Percentiles rank a stretch among this genome's conserved stretches.
These are phyloP conservation scores for Gopherus flavomarginatus DNA, from an alignment of 2,113 vertebrate species.

Conservation along the genomic window DNA sequence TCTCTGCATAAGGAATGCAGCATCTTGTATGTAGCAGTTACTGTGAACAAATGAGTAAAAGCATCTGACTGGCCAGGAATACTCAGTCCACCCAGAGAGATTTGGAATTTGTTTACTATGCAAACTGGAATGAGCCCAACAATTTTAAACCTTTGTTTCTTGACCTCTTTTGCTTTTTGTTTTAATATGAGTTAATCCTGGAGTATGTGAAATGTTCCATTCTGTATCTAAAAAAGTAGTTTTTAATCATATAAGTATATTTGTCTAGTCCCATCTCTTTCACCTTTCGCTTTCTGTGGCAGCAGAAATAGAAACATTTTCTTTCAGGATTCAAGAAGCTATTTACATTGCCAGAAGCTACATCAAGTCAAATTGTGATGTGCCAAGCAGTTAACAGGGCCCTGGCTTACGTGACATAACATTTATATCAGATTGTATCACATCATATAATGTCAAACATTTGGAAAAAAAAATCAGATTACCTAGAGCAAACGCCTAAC, in stretches of 20 bases:
- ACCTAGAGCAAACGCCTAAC: background rate
- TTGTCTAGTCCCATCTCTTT: background rate
- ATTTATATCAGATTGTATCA: background rate
- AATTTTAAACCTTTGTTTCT: background rate
- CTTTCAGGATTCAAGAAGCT: background rate
- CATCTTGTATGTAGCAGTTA: background rate
- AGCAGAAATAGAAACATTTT: background rate
- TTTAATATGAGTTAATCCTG: background rate
- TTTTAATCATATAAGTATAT: background rate
- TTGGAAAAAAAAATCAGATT: background rate
- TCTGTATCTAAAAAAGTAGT: background rate
- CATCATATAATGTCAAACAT: conserved; percentile 1
- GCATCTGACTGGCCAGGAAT: background rate
- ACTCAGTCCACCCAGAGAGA: background rate
- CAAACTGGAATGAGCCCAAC: background rate
- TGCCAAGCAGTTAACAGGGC: background rate
- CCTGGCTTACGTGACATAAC: background rate
- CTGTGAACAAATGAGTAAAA: background rate
- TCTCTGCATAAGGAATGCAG: background rate
- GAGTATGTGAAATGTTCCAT: accelerated
- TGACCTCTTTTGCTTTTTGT: background rate
- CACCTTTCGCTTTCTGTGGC: background rate
- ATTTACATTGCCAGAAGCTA: background rate
- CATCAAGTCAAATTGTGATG: background rate
- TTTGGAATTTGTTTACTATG: background rate